These are phyloP conservation scores for Vannuccia rotundouncinata DNA, from an alignment of 2,888 invertebrate genomes.

Conservation along the genomic window DNA sequence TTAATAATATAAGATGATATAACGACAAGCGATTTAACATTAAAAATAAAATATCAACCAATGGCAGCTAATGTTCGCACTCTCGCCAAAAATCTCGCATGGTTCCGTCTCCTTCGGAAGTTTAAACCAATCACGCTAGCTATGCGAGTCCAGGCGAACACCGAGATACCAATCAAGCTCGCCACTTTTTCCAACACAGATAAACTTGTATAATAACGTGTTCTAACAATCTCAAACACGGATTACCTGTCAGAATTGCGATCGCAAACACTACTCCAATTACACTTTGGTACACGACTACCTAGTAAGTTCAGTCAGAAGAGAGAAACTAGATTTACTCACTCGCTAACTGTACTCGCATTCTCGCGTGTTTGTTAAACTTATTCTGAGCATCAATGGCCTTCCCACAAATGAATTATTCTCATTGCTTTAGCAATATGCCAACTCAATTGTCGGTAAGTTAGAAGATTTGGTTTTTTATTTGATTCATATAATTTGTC, in stretches of 20 bases:
- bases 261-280: not conserved
- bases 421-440: constrained; percentile 7
- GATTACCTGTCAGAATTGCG: not conserved
- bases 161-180: not conserved
- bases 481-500: too few species aligned
- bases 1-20: too few species aligned
- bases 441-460: not conserved
- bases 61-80: not conserved
- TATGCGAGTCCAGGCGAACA: not conserved
- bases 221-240: constrained; percentile 5
- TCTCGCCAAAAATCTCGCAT: not conserved
- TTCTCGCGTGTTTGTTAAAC: not conserved
- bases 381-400: not conserved
- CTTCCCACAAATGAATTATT: not conserved
- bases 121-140: not conserved
- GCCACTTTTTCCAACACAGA: constrained; percentile 12
- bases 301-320: too few species aligned
- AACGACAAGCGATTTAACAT: too few species aligned
- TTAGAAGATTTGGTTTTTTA: too few species aligned
- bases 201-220: constrained; percentile 1
- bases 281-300: too few species aligned
- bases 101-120: not conserved
- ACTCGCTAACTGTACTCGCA: not conserved
- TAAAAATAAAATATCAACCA: too few species aligned
- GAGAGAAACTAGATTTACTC: too few species aligned